Evolutionary conservation across 2,113 vertebrate species (phyloP).

Genomic region (Montifringilla adamsi): DNA sequence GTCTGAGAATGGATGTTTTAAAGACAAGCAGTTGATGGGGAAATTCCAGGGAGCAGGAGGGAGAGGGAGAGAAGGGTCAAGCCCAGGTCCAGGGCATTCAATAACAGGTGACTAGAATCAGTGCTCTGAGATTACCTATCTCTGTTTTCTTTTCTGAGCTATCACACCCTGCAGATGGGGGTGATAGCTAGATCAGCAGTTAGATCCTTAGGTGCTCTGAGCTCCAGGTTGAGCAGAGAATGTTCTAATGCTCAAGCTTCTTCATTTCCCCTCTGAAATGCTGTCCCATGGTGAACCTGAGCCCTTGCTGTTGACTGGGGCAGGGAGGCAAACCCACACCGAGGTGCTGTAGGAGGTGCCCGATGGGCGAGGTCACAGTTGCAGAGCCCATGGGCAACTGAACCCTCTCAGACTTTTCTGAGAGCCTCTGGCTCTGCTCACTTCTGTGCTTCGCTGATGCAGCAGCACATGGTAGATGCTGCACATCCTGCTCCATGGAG

Average conservation of each 20-base stretch:
- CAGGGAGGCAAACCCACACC: rapidly evolving
- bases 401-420: not conserved
- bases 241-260: not conserved
- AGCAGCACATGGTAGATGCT: not conserved
- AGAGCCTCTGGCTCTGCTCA: not conserved
- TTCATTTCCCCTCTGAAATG: not conserved
- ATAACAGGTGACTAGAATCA: not conserved
- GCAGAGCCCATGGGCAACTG: too few species aligned
- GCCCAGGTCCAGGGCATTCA: not conserved
- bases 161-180: not conserved
- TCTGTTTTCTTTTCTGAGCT: not conserved
- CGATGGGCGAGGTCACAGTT: not conserved
- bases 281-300: not conserved
- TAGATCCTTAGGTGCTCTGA: not conserved
- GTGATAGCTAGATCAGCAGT: too few species aligned
- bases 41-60: not conserved
- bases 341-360: not conserved
- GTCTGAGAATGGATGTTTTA: not conserved
- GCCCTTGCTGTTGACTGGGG: not conserved
- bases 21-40: not conserved
- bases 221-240: not conserved
- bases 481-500: not conserved
- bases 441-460: not conserved
- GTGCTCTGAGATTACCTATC: not conserved
- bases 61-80: not conserved